Base-by-base conservation (phyloP, 1,140 invertebrate species). In the Lepidurus arcticus region DNA sequence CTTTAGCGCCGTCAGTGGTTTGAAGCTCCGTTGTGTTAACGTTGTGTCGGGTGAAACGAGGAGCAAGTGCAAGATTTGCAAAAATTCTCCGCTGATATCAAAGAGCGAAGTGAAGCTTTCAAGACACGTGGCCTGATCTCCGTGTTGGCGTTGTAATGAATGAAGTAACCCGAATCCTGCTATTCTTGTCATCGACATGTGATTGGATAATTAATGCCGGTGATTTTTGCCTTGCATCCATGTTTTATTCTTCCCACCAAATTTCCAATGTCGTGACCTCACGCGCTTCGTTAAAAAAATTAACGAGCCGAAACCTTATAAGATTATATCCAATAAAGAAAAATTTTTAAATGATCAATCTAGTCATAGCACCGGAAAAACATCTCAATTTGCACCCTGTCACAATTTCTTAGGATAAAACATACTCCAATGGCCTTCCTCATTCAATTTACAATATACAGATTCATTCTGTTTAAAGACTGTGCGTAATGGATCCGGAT, bases 401-500 rank as follows among this genome's bases (percentile, higher is more conserved):
- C 16, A 16, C 45, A 47, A 47, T 47, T 47, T 11, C 10, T 34
- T 34, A 21, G 53, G 53, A 65, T 65, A 65, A 65, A 65, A 65
- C 53, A 65, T 65, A 7, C 3, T 76, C 75, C 75, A 76, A 5
- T 76, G 11, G n/a, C 75, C 75, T n/a, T 8, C 24, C 16, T 44
- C 42, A 44, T 76, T 76, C 34, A 47, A n/a, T 76, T 76, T 76
- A 43, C 43, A 76, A 26, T 45, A 47, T 1, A 76, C 26, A n/a
- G 78, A 21, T 44, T 78, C 11, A 42, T 45, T 75, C n/a, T 42
- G 75, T 24, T 75, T 78, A 42, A 82, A 82, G 11, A 82, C 73
- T 24, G 79, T 81, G 47, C 75, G 24, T 42, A 78, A 44, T 7
- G 81, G 81, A 43, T 78, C 74, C 26, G 81, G 79, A 45, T 81